Base-by-base conservation (phyloP, 2,113 vertebrate species). In the Xiphias gladius region DNA sequence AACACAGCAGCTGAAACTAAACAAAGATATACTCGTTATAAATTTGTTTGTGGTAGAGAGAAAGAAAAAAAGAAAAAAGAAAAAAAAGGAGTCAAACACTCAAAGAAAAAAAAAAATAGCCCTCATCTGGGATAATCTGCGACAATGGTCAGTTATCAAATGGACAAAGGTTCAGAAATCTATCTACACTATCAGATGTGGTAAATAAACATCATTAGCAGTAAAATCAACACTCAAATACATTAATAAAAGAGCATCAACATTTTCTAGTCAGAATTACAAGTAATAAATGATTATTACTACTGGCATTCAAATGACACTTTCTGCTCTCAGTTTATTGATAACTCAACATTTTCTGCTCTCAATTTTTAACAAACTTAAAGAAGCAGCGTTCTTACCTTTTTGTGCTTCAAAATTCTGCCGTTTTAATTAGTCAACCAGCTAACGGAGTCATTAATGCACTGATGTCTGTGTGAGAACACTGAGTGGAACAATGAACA, bases 351-450 rank as follows among this genome's bases (percentile, higher is more conserved):
- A n/a, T n/a, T n/a, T n/a, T n/a, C n/a, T 2, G 22, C 20, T 55
- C n/a, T n/a, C 10, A 22, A n/a, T n/a, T 22, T 54, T n/a, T 10
- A 22, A n/a, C 6, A 10, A 24, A 37, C n/a, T n/a, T 13, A 66
- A 46, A 46, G 13, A 66, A 54, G 20, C 19, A 17, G 19, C 32
- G 35, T 1, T 68, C 79, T 80, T 88, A 92, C 88, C 88, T 76
- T 24, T 24, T 74, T 52, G 0, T 13, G 17, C 20, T 20, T 0
- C 3, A 0, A 26, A 58, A 52, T 37, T 22, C 28, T 30, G 43
- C 54, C 48, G 16, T 41, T n/a, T 12, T 5, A 63, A 26, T 43
- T 3, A 7, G 35, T 19, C 65, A 68, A 5, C 57, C 0, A 14
- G 35, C 5, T 1, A 10, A 20, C 37, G 7, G 81, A 76, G 73